These are phyloP conservation scores for Cherax quadricarinatus DNA, from an alignment of 1,140 invertebrate species.

Conservation along the genomic window DNA sequence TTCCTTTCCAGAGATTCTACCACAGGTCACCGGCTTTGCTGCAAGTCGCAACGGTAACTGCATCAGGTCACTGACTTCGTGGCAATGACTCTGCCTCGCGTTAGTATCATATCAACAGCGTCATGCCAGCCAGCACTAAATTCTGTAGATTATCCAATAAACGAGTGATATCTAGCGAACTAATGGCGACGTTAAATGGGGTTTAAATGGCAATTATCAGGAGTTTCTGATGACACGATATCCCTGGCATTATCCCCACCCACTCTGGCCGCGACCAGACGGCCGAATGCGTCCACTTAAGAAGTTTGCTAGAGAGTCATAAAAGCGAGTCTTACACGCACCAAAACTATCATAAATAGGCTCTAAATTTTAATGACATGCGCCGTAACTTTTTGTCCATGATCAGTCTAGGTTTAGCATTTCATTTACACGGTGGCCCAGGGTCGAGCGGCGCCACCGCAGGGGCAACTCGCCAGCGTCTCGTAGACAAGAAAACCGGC, in stretches of 20 bases:
- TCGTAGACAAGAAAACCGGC: no score
- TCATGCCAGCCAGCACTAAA: not conserved
- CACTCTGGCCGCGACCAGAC: not conserved
- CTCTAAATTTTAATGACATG: conserved; percentile 70
- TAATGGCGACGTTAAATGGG: conserved; percentile 44
- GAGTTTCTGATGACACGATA: conserved; percentile 16
- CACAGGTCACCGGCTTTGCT: not conserved
- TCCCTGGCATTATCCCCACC: not conserved
- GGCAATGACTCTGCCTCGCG: not conserved
- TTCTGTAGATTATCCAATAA: conserved; percentile 31
- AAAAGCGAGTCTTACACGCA: conserved; percentile 68
- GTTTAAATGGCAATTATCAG: conserved; percentile 57
- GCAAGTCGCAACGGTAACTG: no score
- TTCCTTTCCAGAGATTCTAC: no score
- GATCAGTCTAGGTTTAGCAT: conserved; percentile 51
- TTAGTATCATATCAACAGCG: not conserved
- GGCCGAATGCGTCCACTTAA: conserved; percentile 41
- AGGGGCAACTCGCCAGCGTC: no score
- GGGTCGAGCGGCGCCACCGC: no score
- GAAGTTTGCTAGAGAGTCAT: conserved; percentile 43
- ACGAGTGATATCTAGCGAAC: conserved; percentile 20
- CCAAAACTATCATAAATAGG: conserved; percentile 70
- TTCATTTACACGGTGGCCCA: conserved; percentile 36
- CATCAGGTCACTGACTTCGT: not conserved
- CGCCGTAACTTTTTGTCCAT: conserved; percentile 61